Evolutionary conservation across 2,888 invertebrate genomes (phyloP).

Genomic region (Rhagonycha lutea): DNA sequence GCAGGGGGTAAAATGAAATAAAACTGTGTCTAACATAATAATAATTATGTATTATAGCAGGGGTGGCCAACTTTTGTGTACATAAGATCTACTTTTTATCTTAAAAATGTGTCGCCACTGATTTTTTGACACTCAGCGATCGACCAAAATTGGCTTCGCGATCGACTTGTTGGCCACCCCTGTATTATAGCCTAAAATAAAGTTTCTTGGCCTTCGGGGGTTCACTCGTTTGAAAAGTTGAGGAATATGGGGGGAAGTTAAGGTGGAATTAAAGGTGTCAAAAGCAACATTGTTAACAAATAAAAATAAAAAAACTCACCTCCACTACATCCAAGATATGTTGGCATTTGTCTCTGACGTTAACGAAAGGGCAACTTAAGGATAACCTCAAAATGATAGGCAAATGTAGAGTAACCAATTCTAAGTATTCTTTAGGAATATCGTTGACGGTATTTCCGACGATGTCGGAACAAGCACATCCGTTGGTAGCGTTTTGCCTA

Average conservation of each 20-base stretch:
- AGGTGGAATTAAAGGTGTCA: not conserved
- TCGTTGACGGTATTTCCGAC: constrained; percentile 52
- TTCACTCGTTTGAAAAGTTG: not conserved
- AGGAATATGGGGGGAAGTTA: not conserved
- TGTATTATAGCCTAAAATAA: no score
- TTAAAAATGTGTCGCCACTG: no score
- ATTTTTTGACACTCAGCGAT: no score
- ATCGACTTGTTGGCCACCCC: no score
- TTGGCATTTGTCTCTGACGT: constrained; percentile 62
- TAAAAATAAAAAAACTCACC: constrained; percentile 50
- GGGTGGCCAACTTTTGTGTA: no score
- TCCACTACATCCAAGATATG: constrained; percentile 62
- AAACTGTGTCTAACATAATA: no score
- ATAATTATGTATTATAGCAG: no score
- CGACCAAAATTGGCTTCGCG: no score
- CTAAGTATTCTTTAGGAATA: constrained; percentile 57
- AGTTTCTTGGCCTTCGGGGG: not conserved
- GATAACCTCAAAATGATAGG: constrained; percentile 63
- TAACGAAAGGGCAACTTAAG: constrained; percentile 63
- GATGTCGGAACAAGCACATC: constrained; percentile 53
- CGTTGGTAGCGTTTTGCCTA: constrained; percentile 51
- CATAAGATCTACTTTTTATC: no score
- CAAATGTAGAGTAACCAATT: constrained; percentile 59
- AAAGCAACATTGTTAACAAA: not conserved
- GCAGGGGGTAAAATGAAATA: not conserved